Evolutionary conservation across 2,113 vertebrate genomes (phyloP), one percentile per base, ranked within the genome.

Genomic region (Gymnogyps californianus): DNA sequence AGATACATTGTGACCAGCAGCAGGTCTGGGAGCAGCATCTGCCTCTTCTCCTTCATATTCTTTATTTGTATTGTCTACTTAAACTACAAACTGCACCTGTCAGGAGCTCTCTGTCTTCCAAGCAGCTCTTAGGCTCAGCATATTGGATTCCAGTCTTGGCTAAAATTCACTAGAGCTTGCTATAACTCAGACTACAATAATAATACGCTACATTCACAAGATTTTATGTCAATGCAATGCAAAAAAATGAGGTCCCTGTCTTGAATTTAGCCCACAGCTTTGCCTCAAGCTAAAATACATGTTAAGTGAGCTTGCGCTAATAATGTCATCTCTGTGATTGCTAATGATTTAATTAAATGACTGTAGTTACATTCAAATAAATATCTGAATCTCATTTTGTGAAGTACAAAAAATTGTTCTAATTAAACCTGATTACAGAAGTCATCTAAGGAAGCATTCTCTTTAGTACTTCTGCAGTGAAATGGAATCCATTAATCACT

Each of bases 351-450:
- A 97, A 97, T 96, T 94, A 97, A 97, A 96, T 81, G 74, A 72
- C 89, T 96, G 92, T 25, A 83, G 84, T 88, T 94, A 81, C 83
- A 76, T 95, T 96, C 85, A 95, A 96, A 97, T 95, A 98, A 97
- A 97, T 97, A 98, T 81, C 85, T 95, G 92, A 96, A 93, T 94
- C 67, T 96, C 89, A 88, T 90, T 96, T 91, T 79, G 55, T 91
- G 72, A 86, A 95, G 93, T 84, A 77, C 66, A 93, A 97, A 94
- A 95, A 96, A 87, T 77, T 87, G 62, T 91, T 96, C 94, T 97
- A 97, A 97, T 98, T 97, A 97, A 97, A 94, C 62, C 52, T 88
- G 94, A 96, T 97, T 97, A 90, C 83, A 96, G 87, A 95, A 86
- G 82, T 72, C 65, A 92, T 82, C 4, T 65, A 90, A 95, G 92